A percentile compares a stretch with the other conserved stretches of the same genome.
Evolutionary conservation across 1,140 invertebrate genomes (phyloP).

Genomic region (Drosophila lacertosa): DNA sequence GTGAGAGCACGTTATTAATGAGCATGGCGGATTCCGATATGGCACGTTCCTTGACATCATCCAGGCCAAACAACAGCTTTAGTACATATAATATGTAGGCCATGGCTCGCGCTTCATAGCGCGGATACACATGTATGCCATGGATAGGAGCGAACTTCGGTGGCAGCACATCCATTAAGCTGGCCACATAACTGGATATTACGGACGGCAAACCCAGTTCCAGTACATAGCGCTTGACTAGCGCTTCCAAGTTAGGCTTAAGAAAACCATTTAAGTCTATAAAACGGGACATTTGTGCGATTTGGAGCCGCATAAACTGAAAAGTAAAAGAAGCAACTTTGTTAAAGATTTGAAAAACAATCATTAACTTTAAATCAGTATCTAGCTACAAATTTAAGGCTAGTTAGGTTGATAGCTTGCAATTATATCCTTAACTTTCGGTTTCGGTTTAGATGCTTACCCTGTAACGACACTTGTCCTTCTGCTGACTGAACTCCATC

Average conservation of each 20-base stretch:
- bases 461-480: conserved; percentile 49
- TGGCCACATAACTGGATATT: conserved; percentile 57
- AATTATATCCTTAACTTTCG: neutral
- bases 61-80: conserved; percentile 87
- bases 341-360: no score
- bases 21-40: conserved; percentile 85
- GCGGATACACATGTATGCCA: conserved; percentile 78
- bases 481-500: conserved; percentile 45
- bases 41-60: conserved; percentile 87
- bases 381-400: no score
- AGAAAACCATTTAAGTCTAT: conserved; percentile 62
- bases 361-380: no score
- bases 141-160: conserved; percentile 77
- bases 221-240: conserved; percentile 85
- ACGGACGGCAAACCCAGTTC: conserved; percentile 86
- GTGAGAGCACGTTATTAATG: conserved; percentile 76
- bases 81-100: conserved; percentile 87
- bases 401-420: no score
- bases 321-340: conserved; percentile 2
- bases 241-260: conserved; percentile 84
- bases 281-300: conserved; percentile 54
- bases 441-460: conserved; percentile 18
- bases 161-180: conserved; percentile 81
- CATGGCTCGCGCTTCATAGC: conserved; percentile 87
- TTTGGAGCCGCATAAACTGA: conserved; percentile 35